A percentile compares a stretch with the other conserved stretches of the same genome.
These are phyloP conservation scores for Antitype chi DNA, from an alignment of 2,888 invertebrate species.

Conservation along the genomic window DNA sequence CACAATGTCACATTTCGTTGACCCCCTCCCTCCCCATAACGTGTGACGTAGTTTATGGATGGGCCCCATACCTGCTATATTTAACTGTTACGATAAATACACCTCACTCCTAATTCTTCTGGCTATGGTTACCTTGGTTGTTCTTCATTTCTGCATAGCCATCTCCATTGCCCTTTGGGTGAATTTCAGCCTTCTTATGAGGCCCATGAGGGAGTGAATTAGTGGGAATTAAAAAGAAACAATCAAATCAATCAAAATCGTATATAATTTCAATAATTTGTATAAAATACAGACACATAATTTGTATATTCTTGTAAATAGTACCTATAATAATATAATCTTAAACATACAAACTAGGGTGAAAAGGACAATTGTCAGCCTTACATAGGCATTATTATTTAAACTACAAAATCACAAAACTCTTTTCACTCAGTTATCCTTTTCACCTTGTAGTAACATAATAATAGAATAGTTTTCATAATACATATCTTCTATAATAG, in stretches of 20 bases:
- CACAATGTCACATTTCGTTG: no score
- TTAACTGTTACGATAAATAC: no score
- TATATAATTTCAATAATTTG: slow-evolving; percentile 63
- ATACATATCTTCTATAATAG: not conserved
- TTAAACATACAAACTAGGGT: slow-evolving; percentile 35
- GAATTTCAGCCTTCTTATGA: no score
- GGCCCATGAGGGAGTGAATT: not conserved
- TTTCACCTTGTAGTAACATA: slow-evolving; percentile 9
- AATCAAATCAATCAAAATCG: slow-evolving; percentile 41
- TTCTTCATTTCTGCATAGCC: no score
- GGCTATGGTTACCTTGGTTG: no score
- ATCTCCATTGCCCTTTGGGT: no score
- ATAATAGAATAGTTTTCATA: slow-evolving; percentile 12
- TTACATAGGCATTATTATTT: not conserved
- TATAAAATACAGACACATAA: slow-evolving; percentile 57
- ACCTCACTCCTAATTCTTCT: no score
- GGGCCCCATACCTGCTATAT: no score
- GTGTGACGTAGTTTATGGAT: no score
- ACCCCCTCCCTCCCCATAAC: no score
- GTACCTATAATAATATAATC: slow-evolving; percentile 22
- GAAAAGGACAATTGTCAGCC: slow-evolving; percentile 38
- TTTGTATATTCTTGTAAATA: slow-evolving; percentile 59
- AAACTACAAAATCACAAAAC: slow-evolving; percentile 12
- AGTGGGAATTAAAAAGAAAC: not conserved
- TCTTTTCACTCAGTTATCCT: slow-evolving; percentile 9